These are phyloP conservation scores for Hypsibius dujardini DNA, from an alignment of 1,140 invertebrate genomes.

Conservation along the genomic window DNA sequence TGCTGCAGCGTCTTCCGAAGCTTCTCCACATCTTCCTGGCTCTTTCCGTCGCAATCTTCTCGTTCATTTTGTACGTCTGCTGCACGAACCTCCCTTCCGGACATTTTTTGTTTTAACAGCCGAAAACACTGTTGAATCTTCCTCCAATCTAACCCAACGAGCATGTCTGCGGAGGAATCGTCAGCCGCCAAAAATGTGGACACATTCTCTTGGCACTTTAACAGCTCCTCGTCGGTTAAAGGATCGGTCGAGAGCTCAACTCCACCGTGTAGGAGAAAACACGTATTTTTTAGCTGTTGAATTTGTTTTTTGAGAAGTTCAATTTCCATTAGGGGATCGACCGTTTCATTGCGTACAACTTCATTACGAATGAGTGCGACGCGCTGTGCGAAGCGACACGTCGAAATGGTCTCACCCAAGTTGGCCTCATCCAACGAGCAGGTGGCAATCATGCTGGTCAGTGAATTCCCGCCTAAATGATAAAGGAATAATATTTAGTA, in stretches of 20 bases:
- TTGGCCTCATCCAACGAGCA: constrained; percentile 39
- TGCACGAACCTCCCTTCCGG: not conserved
- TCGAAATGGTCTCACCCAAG: constrained; percentile 45
- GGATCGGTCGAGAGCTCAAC: constrained; percentile 19
- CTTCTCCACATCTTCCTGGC: not conserved
- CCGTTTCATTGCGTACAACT: constrained; percentile 38
- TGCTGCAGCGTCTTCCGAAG: constrained; percentile 8
- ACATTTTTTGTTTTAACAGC: not conserved
- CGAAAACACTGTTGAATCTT: not conserved
- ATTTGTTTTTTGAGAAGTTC: constrained; percentile 35
- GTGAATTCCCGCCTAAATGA: constrained; percentile 46
- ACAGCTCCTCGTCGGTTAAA: constrained; percentile 20
- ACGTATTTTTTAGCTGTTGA: constrained; percentile 30
- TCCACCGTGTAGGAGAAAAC: constrained; percentile 30
- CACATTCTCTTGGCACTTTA: constrained; percentile 24
- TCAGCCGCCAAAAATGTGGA: not conserved
- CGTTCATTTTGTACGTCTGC: too few species aligned
- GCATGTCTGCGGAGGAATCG: not conserved
- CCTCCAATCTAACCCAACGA: not conserved
- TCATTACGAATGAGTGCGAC: constrained; percentile 46
- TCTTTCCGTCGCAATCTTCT: too few species aligned
- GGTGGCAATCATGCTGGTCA: constrained; percentile 48
- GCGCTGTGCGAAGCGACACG: constrained; percentile 47
- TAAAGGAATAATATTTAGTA: too few species aligned
- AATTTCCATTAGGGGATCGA: constrained; percentile 39